Evolutionary conservation across 2,888 invertebrate genomes (phyloP), one percentile per base, ranked within the genome.

Genomic region (Silvanus unidentatus): DNA sequence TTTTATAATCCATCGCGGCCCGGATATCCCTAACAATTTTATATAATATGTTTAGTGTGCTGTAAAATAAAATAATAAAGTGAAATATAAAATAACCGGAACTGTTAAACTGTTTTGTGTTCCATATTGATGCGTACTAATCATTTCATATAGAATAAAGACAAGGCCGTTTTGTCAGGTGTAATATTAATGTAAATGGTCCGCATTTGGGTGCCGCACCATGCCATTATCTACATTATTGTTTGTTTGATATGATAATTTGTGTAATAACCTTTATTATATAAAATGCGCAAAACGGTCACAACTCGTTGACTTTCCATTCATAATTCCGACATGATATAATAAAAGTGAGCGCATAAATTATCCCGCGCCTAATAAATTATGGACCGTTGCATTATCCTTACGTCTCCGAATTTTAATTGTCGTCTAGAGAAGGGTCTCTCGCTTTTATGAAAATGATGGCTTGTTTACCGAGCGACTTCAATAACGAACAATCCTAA

Each of bases 161-260:
- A 62, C 65, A 66, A 66, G 66, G 66, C 59, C 64, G 54, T 55
- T 59, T 59, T 59, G 59, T 64, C 60, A 62, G 62, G 64, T 65
- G 63, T 63, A 65, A 60, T 60, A 62, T 59, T 56, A 55, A 60
- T 57, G 59, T 59, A 46, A 48, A 5, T 3, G 22, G 3, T 22
- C 8, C 3, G 22, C 22, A 22, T 22, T 3, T 59, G 61, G 60
- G 61, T 59, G 62, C 58, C 60, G 60, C 59, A 44, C 49, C 54
- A n/a, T n/a, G n/a, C n/a, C n/a, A 22, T 54, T 57, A 44, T 29
- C 40, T 47, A 45, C 44, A 54, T 57, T 57, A 55, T 56, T 59
- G 60, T 60, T 52, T 58, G 57, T 55, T 59, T 59, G 61, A 63
- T 64, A 66, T 66, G 65, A 65, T 66, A 66, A 66, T 66, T 66